Conservation (phyloP, 2,797 vertebrate genomes). For the Epinephelus malabaricus region DNA sequence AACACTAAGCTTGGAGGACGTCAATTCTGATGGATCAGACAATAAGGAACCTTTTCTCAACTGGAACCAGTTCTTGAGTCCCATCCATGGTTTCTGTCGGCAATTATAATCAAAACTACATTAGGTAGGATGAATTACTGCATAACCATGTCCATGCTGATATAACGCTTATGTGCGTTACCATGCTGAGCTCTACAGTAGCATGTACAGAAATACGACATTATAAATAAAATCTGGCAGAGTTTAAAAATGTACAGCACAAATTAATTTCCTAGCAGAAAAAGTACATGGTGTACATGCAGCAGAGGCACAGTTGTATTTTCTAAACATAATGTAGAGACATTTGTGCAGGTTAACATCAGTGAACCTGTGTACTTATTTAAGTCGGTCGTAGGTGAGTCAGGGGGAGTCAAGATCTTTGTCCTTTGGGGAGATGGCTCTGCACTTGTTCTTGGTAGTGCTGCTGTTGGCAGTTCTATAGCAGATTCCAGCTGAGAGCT, state of each 20-base stretch:
- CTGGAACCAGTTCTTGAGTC: no score
- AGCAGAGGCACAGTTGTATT: background rate
- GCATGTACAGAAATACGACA: slow-evolving; percentile 1
- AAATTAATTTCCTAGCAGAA: background rate
- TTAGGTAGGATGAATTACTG: background rate
- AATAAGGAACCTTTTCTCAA: no score
- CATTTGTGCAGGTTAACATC: background rate
- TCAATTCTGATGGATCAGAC: no score
- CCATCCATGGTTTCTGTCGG: background rate
- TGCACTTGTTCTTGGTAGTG: background rate
- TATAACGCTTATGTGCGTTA: background rate
- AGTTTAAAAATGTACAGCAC: background rate
- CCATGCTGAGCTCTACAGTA: background rate
- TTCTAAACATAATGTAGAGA: background rate
- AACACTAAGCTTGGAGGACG: no score
- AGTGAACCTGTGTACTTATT: background rate
- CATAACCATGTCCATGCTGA: background rate
- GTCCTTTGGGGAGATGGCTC: background rate
- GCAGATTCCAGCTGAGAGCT: slow-evolving; percentile 10
- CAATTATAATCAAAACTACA: background rate
- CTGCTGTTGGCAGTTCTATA: slow-evolving; percentile 1
- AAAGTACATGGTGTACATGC: background rate
- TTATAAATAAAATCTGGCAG: slow-evolving; percentile 1
- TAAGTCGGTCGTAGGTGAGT: background rate
- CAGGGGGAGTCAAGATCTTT: background rate